Conservation (phyloP, 2,888 invertebrate species). For the Hypomecis atomaria region DNA sequence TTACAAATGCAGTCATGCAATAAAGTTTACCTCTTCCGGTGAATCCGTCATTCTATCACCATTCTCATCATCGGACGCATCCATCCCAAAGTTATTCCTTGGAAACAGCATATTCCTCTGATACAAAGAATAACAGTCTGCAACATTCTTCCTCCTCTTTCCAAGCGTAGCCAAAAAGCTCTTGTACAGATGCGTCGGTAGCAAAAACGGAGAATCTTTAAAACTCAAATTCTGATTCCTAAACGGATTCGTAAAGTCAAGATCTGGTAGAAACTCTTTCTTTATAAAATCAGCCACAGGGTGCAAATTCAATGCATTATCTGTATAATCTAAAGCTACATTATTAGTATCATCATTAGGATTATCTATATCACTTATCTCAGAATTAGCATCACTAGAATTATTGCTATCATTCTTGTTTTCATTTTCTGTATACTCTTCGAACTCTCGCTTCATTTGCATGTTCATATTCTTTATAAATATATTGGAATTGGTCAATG, state of each 20-base stretch:
- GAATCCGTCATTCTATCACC: constrained; percentile 74
- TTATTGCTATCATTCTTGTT: constrained; percentile 71
- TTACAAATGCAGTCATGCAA: too few relatives aligned
- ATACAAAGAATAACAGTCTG: constrained; percentile 79
- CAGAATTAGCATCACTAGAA: constrained; percentile 75
- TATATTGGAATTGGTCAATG: constrained; percentile 69
- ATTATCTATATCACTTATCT: constrained; percentile 75
- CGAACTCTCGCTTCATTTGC: constrained; percentile 78
- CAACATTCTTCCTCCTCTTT: constrained; percentile 75
- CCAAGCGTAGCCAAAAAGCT: constrained; percentile 88
- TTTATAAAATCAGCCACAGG: constrained; percentile 81
- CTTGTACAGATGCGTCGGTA: constrained; percentile 92
- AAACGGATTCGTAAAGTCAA: constrained; percentile 76
- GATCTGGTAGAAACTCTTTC: constrained; percentile 79
- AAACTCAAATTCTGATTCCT: constrained; percentile 72
- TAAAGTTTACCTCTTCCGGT: constrained; percentile 82
- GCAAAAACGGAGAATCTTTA: constrained; percentile 84
- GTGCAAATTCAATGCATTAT: constrained; percentile 69
- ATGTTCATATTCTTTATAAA: constrained; percentile 75
- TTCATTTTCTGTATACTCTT: constrained; percentile 68
- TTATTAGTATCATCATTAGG: constrained; percentile 62
- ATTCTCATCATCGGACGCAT: constrained; percentile 77
- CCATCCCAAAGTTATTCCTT: constrained; percentile 68
- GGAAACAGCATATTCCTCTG: constrained; percentile 83
- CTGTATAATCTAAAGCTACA: constrained; percentile 72